A percentile compares a stretch with the other conserved stretches of the same genome.
These are phyloP conservation scores for Paramormyrops hopkinsi DNA, from an alignment of 2,797 vertebrate genomes.

Conservation along the genomic window DNA sequence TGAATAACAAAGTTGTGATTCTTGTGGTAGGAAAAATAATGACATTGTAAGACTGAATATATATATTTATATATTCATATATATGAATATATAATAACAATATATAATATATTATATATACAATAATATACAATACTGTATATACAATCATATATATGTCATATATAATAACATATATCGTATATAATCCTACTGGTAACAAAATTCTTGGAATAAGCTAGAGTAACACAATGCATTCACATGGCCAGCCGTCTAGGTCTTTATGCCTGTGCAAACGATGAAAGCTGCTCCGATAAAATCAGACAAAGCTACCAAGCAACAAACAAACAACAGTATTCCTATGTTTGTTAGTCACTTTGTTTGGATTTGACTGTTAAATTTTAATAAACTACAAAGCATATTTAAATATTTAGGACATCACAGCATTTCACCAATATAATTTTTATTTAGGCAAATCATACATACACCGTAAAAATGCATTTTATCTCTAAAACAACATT, in stretches of 20 bases:
- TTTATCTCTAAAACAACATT: slow-evolving; percentile 65
- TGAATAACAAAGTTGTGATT: not conserved
- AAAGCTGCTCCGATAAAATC: not conserved
- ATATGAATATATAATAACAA: too few relatives aligned
- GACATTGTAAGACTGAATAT: not conserved
- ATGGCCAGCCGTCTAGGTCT: not conserved
- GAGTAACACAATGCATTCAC: not conserved
- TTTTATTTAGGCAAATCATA: slow-evolving; percentile 98
- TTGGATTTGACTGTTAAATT: not conserved
- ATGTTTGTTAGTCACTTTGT: not conserved
- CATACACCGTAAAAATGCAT: slow-evolving; percentile 84
- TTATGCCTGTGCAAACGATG: not conserved
- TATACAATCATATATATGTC: too few relatives aligned
- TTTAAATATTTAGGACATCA: not conserved
- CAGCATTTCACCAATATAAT: slow-evolving; percentile 79
- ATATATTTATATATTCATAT: not conserved
- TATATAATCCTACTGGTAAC: not conserved
- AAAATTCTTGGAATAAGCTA: not conserved
- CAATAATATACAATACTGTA: too few relatives aligned
- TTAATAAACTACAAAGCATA: not conserved
- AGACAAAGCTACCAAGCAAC: not conserved
- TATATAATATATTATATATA: too few relatives aligned
- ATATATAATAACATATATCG: too few relatives aligned
- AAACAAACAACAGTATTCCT: not conserved
- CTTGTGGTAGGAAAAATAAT: not conserved